Base-by-base conservation (phyloP, 64 coral and sea anemone species). In the Dendronephthya gigantea region DNA sequence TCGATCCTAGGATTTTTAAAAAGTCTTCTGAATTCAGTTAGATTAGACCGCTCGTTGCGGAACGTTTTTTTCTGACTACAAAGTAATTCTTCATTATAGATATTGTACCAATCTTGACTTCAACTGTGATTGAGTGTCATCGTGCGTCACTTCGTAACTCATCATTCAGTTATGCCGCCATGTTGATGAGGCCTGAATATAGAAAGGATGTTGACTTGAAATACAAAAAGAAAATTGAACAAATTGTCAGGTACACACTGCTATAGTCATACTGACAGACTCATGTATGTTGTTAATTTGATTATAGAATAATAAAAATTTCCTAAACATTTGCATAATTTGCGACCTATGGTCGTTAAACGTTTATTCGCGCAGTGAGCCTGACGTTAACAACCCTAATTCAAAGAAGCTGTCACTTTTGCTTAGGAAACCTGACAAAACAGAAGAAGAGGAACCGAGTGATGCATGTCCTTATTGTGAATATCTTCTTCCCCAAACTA, bases 141-240 rank as follows among this genome's bases (percentile, higher is more conserved):
- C 92, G 95, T 4, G 93, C 95, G 19, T 92, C 89, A 76, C 56
- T 98, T 48, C 90, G 92, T 11, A 98, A 93, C 83, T 98, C 95
- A 43, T 98, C 95, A 10, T 98, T 98, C 92, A 98, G 95, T 56
- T 98, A 98, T 50, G 95, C 95, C 12, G 95, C 95, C 17, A 98
- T 98, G 95, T 82, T 98, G 41, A 93, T 98, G 95, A 75, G 95
- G 36, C 95, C 92, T 4, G 95, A 98, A 70, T 98, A 98, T 38
- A 88, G 95, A 81, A 92, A 98, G 49, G 93, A 98, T 82, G 93
- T 98, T 35, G 95, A 98, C 34, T 87, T 98, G 16, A 98, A 98
- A 35, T 98, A 98, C 84, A 98, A 98, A 84, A 98, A 98, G 83
- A 98, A 98, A 40, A 98, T 98, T 84, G 95, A 98, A 35, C 95